A percentile compares a stretch with the other conserved stretches of the same genome.
Conservation (phyloP, 1,140 invertebrate species). For the Brachionus manjavacas region DNA sequence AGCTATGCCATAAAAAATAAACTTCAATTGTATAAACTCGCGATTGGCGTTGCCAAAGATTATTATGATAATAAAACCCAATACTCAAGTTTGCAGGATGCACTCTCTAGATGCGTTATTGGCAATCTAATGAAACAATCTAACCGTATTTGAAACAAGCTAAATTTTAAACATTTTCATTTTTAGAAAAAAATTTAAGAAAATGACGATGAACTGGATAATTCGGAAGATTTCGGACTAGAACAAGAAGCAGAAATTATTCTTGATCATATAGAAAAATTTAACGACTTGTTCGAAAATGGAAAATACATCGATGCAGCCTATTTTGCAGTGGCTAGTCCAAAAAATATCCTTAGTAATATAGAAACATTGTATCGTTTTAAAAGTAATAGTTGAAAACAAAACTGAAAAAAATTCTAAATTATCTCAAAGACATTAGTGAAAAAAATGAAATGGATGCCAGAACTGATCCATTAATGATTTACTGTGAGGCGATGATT, state of each 20-base stretch:
- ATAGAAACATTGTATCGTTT: conserved; percentile 55
- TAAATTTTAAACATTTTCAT: not conserved
- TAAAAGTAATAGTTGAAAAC: conserved; percentile 48
- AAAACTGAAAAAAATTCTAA: not conserved
- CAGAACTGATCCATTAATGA: conserved; percentile 48
- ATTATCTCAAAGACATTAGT: conserved; percentile 47
- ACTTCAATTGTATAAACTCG: conserved; percentile 25
- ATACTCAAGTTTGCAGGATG: conserved; percentile 51
- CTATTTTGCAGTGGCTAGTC: conserved; percentile 56
- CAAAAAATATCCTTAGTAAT: conserved; percentile 55
- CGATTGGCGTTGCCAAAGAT: not conserved
- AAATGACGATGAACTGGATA: conserved; percentile 43
- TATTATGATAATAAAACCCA: conserved; percentile 49
- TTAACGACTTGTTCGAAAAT: conserved; percentile 57
- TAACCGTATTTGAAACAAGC: not conserved
- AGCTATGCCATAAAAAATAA: conserved; percentile 39
- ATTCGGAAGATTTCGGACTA: conserved; percentile 45
- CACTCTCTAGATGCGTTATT: not conserved
- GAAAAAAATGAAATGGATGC: conserved; percentile 45
- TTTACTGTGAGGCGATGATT: conserved; percentile 56
- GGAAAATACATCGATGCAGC: conserved; percentile 55
- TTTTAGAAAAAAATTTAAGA: conserved; percentile 4
- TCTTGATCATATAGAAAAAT: conserved; percentile 57
- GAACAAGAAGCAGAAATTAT: conserved; percentile 57
- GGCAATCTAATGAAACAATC: not conserved